Evolutionary conservation across 2,113 vertebrate species (phyloP).

Genomic region (Hyaena hyaena): DNA sequence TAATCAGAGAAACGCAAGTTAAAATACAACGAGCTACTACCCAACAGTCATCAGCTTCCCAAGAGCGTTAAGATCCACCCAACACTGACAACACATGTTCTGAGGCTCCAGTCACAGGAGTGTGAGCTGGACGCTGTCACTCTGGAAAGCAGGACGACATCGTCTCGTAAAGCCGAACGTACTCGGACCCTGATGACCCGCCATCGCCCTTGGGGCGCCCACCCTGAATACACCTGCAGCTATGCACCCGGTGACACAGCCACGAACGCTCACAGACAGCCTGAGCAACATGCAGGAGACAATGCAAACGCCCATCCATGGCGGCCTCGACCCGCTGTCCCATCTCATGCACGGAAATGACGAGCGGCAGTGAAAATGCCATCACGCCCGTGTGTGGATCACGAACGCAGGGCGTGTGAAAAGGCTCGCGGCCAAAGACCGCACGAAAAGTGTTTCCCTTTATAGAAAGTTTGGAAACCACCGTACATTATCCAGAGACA

Average conservation of each 20-base stretch:
- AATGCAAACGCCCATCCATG: rapidly evolving
- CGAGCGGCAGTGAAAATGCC: rapidly evolving
- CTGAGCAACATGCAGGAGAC: rapidly evolving
- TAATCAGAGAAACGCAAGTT: neutral
- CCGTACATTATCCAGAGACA: neutral
- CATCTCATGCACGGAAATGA: rapidly evolving
- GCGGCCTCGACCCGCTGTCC: neutral
- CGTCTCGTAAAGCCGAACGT: neutral
- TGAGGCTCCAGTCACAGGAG: rapidly evolving
- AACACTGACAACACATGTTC: neutral
- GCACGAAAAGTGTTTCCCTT: neutral
- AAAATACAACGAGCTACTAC: neutral
- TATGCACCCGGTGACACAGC: rapidly evolving
- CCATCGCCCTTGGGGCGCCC: neutral
- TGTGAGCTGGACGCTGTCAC: rapidly evolving
- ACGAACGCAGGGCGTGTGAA: rapidly evolving
- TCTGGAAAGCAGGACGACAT: neutral
- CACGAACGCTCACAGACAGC: neutral
- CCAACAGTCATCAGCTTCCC: no score
- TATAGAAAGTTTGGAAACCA: neutral
- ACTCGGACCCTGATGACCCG: neutral
- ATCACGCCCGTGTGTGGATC: rapidly evolving
- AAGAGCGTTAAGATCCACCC: neutral
- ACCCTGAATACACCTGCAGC: rapidly evolving
- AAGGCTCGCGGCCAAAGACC: rapidly evolving